Conservation (phyloP, 2,888 invertebrate species). For the Frankliniella intonsa region DNA sequence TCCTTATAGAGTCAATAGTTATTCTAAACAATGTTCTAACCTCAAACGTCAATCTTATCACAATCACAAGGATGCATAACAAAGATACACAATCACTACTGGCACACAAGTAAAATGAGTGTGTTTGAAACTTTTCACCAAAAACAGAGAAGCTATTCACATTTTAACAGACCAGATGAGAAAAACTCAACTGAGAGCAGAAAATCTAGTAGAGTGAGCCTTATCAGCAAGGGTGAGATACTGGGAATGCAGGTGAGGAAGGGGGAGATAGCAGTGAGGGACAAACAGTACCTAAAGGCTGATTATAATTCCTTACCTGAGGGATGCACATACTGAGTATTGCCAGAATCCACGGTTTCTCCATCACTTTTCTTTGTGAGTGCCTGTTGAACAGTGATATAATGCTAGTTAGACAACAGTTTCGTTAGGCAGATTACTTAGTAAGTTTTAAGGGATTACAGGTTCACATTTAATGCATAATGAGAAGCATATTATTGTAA, state of each 20-base stretch:
- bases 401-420: too few species aligned
- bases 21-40: not conserved
- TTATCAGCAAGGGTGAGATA: constrained; percentile 2
- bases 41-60: not conserved
- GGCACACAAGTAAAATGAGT: too few species aligned
- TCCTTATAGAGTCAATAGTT: not conserved
- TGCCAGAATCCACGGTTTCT: constrained; percentile 39
- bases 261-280: not conserved
- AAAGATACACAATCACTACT: too few species aligned
- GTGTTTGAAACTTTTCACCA: too few species aligned
- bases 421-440: too few species aligned
- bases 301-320: not conserved
- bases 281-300: not conserved
- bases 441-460: not conserved
- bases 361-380: constrained; percentile 49
- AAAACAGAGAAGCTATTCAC: too few species aligned
- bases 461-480: not conserved
- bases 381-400: constrained; percentile 44
- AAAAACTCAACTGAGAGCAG: not conserved
- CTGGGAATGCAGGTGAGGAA: not conserved
- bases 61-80: not conserved
- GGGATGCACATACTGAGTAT: not conserved
- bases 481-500: not conserved
- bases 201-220: not conserved
- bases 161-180: not conserved